Conservation (phyloP, 2,888 invertebrate species). For the Rotaria socialis region DNA sequence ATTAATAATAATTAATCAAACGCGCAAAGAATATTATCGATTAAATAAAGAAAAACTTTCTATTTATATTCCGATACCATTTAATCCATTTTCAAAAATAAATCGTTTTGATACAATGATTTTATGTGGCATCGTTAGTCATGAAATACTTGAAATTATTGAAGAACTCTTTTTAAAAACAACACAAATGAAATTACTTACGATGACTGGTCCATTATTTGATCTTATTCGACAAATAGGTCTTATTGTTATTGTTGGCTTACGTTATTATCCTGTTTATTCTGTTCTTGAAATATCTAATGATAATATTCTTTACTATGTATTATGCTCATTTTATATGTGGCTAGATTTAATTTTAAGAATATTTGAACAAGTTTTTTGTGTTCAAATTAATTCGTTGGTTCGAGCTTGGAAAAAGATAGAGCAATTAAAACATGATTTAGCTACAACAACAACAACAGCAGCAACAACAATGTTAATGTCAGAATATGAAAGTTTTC, state of each 20-base stretch:
- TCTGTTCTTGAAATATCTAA: not conserved
- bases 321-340: not conserved
- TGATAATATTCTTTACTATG: constrained; percentile 5
- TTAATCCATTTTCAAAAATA: constrained; percentile 40
- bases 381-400: not conserved
- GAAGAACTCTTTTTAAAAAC: constrained; percentile 21
- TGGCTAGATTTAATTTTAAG: constrained; percentile 7
- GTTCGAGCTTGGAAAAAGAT: not conserved
- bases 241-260: constrained; percentile 41
- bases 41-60: not conserved
- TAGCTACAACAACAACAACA: not conserved
- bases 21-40: not conserved
- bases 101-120: constrained; percentile 31
- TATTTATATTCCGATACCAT: constrained; percentile 38
- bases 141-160: constrained; percentile 26
- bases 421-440: not conserved
- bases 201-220: constrained; percentile 9
- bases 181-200: not conserved
- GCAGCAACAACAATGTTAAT: not conserved
- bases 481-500: not conserved
- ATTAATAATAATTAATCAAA: not conserved
- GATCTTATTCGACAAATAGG: constrained; percentile 44
- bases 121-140: not conserved
- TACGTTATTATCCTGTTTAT: constrained; percentile 44
- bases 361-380: constrained; percentile 28